Percentiles rank a stretch among this genome's conserved stretches.
Evolutionary conservation across 2,888 invertebrate species (phyloP).

Genomic region (Dasysyrphus tricinctus): DNA sequence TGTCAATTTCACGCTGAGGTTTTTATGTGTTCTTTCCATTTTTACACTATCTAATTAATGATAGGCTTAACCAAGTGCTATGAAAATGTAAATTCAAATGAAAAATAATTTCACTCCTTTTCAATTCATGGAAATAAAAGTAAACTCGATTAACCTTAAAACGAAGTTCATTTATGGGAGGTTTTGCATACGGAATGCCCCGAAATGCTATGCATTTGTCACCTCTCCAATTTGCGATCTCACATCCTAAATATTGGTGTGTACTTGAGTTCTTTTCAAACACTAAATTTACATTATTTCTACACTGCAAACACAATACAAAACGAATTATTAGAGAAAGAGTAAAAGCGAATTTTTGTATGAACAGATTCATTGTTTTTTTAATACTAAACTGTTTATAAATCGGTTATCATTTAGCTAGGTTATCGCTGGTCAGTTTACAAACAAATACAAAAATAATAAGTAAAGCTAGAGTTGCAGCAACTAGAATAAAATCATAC

Average conservation of each 20-base stretch:
- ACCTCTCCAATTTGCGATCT: constrained; percentile 57
- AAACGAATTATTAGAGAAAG: background rate
- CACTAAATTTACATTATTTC: background rate
- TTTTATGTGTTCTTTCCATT: too few species aligned
- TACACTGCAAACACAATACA: constrained; percentile 9
- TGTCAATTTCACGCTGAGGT: too few species aligned
- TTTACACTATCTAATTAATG: too few species aligned
- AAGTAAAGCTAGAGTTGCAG: background rate
- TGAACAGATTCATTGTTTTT: constrained; percentile 6
- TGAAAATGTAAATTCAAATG: too few species aligned
- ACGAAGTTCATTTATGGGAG: constrained; percentile 82
- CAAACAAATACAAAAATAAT: background rate
- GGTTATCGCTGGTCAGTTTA: constrained; percentile 19
- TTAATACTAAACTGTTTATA: background rate
- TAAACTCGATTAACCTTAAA: constrained; percentile 76
- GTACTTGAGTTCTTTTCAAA: constrained; percentile 20
- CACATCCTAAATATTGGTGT: constrained; percentile 48
- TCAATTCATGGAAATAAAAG: background rate
- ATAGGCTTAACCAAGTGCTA: too few species aligned
- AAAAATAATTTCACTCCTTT: background rate
- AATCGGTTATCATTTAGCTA: background rate
- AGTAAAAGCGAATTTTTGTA: background rate
- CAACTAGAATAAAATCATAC: background rate
- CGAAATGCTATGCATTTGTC: constrained; percentile 76
- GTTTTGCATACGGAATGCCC: constrained; percentile 79